Evolutionary conservation across 2,797 vertebrate species (phyloP).

Genomic region (Acanthiza pusilla): DNA sequence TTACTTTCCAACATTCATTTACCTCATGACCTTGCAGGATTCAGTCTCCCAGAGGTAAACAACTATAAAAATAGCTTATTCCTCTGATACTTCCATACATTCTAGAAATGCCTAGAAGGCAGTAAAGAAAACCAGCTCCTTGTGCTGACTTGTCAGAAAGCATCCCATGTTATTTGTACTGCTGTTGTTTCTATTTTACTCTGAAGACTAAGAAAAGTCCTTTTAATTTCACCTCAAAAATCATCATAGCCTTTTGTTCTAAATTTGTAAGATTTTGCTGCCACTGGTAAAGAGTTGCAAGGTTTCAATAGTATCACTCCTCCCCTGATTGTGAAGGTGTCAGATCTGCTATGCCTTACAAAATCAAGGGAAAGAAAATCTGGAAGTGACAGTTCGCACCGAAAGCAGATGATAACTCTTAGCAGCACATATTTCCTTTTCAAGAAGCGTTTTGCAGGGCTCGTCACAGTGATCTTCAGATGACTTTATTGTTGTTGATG

Average conservation of each 20-base stretch:
- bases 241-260: neutral
- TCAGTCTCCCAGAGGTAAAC: neutral
- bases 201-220: neutral
- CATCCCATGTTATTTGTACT: neutral
- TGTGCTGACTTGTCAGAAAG: neutral
- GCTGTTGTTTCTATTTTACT: neutral
- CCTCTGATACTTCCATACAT: neutral
- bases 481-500: neutral
- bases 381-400: neutral
- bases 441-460: neutral
- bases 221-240: neutral
- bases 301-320: neutral
- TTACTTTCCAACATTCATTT: neutral
- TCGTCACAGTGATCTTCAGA: neutral
- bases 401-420: neutral
- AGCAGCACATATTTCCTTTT: neutral
- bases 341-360: neutral
- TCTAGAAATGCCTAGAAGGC: neutral
- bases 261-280: neutral
- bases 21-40: neutral
- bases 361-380: neutral
- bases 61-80: neutral
- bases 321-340: neutral
- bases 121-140: neutral
- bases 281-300: neutral